Evolutionary conservation across 2,113 vertebrate species (phyloP), one percentile per base, ranked within the genome.

Genomic region (Ageneiosus marmoratus): DNA sequence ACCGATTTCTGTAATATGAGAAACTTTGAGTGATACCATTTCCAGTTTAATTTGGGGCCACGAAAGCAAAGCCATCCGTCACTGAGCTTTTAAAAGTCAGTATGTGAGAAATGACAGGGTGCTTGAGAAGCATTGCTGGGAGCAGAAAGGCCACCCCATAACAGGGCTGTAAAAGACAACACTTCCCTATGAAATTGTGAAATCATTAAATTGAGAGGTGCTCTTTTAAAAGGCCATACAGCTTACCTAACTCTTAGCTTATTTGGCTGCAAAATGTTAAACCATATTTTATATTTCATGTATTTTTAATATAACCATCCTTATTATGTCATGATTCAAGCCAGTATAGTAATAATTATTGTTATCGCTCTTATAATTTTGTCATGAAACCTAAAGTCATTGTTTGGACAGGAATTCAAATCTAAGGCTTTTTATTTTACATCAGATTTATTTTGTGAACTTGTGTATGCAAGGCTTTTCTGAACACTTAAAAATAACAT

Each of bases 11-110:
- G 89, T 89, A 90, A 91, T 91, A 91, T 88, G 87, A 88, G 81
- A 87, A 88, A 89, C 90, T 89, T 88, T 92, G 90, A 93, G 89
- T 88, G 88, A 92, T 92, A 90, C 89, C 83, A 81, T 88, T 89
- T 87, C 89, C 87, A 62, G 84, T 91, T 92, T 92, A 91, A 93
- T 93, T 91, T 89, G 75, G 86, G 72, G 84, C 72, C 53, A 81
- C 77, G 81, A 83, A 86, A 85, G 74, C 79, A 53, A 50, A 80
- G 77, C 85, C 88, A 93, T 93, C 87, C 83, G 83, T 92, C 91
- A 93, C 34, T 86, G 44, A 56, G 90, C 90, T 92, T 91, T 91
- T 93, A 92, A 93, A 93, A 92, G 92, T 94, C 90, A 91, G 79
- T 27, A 32, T 87, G 89, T 89, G 88, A 90, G 86, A 91, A 89